Evolutionary conservation across 1,140 invertebrate species (phyloP).

Genomic region (Drosophila malerkotliana): DNA sequence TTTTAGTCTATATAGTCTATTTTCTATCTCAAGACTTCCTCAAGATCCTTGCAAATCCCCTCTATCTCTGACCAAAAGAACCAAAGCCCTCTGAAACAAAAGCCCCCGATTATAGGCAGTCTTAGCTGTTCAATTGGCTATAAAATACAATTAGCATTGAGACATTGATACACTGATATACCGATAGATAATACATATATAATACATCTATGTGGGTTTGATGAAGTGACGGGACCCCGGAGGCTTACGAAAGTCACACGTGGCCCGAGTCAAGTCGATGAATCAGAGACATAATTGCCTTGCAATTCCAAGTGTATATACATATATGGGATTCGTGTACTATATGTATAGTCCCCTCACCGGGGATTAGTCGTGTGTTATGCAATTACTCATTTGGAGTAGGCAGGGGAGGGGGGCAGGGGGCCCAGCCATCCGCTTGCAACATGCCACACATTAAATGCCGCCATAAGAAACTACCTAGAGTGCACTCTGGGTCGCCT

Average conservation of each 20-base stretch:
- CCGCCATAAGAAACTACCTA: constrained; percentile 67
- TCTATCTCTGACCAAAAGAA: background rate
- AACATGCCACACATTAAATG: constrained; percentile 3
- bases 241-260: constrained; percentile 51
- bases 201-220: background rate
- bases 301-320: constrained; percentile 8
- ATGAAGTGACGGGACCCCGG: constrained; percentile 14
- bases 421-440: background rate
- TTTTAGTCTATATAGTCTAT: too few relatives aligned
- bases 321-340: too few relatives aligned
- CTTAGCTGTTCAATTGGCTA: constrained; percentile 44
- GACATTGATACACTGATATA: constrained; percentile 3
- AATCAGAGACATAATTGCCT: constrained; percentile 30
- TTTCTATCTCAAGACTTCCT: too few relatives aligned
- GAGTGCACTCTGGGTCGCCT: constrained; percentile 70
- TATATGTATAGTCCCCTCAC: constrained; percentile 9
- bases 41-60: too few relatives aligned
- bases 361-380: constrained; percentile 39
- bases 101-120: background rate
- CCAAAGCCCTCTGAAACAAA: background rate
- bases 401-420: constrained; percentile 26
- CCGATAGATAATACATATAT: background rate
- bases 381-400: constrained; percentile 50
- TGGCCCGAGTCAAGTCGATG: constrained; percentile 24
- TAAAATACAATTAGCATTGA: constrained; percentile 52